Evolutionary conservation across 2,113 vertebrate species (phyloP).

Genomic region (Corapipo altera): DNA sequence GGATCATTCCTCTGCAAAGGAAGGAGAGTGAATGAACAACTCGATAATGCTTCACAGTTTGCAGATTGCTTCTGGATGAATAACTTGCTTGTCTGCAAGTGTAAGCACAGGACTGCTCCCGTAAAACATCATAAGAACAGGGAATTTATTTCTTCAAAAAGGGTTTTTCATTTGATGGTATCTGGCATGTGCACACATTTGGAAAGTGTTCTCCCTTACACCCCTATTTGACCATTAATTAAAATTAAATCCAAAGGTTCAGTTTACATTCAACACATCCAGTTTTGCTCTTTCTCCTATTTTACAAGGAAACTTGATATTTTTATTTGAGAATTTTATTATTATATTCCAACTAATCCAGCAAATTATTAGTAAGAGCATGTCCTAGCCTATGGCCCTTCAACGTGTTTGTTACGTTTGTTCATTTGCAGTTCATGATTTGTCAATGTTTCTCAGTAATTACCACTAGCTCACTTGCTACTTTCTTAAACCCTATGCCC

Average conservation of each 20-base stretch:
- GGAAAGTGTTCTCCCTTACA: background rate
- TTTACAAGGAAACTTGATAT: background rate
- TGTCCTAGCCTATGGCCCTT: background rate
- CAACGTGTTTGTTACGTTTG: background rate
- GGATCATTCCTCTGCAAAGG: conserved; percentile 8
- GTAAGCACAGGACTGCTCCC: background rate
- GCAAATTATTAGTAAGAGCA: background rate
- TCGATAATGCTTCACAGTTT: background rate
- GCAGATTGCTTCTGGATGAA: conserved; percentile 5
- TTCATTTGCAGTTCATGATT: background rate
- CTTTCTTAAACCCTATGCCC: background rate
- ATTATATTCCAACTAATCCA: background rate
- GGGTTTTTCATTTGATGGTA: background rate
- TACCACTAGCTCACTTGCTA: background rate
- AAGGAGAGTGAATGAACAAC: conserved; percentile 1
- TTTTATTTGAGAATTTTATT: background rate
- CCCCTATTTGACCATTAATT: background rate
- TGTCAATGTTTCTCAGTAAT: background rate
- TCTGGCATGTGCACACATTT: background rate
- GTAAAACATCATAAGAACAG: background rate
- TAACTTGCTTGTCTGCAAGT: background rate
- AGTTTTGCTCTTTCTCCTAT: background rate
- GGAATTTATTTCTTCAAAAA: background rate
- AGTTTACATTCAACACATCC: background rate
- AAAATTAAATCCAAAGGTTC: background rate